A percentile compares a stretch with the other conserved stretches of the same genome.
phyloP scores from a whole-genome alignment of 2,113 vertebrate genomes.

The Prochilodus magdalenae region DNA sequence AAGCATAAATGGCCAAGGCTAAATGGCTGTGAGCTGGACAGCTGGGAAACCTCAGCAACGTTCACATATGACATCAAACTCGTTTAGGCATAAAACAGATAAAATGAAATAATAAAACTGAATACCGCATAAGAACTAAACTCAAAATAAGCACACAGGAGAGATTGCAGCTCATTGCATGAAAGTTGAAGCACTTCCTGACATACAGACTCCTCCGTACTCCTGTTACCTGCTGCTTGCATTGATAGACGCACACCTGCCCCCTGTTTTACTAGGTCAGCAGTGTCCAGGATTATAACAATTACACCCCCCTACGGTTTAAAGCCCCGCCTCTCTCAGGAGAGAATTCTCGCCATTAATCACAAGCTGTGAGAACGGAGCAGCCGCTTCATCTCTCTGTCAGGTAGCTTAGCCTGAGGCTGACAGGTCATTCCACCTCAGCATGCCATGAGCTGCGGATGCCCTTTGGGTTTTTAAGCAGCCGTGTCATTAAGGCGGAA shows the following conservation, averaged over 20 bases:
- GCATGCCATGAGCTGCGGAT: neutral
- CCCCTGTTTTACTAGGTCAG: neutral
- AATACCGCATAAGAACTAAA: no score
- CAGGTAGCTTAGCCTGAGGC: neutral
- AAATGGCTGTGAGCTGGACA: no score
- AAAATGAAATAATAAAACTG: no score
- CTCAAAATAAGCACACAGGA: no score
- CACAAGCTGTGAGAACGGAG: neutral
- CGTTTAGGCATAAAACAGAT: no score
- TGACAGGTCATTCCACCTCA: conserved; percentile 10
- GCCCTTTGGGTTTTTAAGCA: conserved; percentile 11
- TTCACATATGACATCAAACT: no score
- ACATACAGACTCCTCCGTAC: neutral
- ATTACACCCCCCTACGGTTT: neutral
- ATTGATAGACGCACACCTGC: neutral
- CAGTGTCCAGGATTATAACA: conserved; percentile 3
- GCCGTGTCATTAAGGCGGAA: conserved; percentile 14
- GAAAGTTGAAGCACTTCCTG: neutral
- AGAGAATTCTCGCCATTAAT: conserved; percentile 11
- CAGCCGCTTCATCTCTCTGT: neutral
- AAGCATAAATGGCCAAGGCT: no score
- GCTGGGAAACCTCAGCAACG: no score
- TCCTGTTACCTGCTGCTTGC: neutral
- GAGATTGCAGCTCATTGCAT: neutral
- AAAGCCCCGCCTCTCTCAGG: neutral